Conservation (phyloP, 2,113 vertebrate genomes). For the Dicerorhinus sumatrensis region DNA sequence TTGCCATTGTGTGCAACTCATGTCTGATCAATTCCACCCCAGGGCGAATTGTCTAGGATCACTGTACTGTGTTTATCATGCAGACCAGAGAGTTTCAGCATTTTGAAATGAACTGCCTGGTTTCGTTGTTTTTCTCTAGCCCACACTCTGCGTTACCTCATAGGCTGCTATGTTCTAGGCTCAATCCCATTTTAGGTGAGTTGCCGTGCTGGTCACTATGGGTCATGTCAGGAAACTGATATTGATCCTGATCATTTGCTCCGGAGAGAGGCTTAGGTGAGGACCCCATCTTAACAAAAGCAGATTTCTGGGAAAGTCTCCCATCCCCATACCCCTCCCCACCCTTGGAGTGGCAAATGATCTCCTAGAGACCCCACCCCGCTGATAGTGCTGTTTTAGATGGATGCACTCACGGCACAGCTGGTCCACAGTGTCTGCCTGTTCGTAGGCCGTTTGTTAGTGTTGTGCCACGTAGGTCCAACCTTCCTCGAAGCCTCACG, state of each 20-base stretch:
- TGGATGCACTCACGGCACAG: background rate
- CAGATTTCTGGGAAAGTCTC: background rate
- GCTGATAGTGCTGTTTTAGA: background rate
- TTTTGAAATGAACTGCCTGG: background rate
- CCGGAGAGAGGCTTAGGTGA: background rate
- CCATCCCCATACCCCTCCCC: rapidly evolving
- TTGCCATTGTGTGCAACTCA: background rate
- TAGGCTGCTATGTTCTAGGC: background rate
- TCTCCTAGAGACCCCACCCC: background rate
- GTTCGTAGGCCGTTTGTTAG: background rate
- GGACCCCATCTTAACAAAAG: background rate
- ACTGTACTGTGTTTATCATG: too few relatives aligned
- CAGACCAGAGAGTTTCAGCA: background rate
- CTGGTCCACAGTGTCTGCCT: background rate
- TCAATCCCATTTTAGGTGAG: background rate
- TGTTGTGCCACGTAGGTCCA: background rate
- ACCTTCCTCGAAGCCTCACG: background rate
- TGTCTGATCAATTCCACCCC: background rate
- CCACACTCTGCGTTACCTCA: background rate
- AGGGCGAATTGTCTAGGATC: background rate
- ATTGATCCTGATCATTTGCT: background rate
- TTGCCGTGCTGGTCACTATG: background rate
- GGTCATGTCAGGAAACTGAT: background rate
- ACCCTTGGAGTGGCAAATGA: background rate
- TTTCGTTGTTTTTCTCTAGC: background rate